Conservation (phyloP, 2,888 invertebrate genomes). For the Octodonta nipae region DNA sequence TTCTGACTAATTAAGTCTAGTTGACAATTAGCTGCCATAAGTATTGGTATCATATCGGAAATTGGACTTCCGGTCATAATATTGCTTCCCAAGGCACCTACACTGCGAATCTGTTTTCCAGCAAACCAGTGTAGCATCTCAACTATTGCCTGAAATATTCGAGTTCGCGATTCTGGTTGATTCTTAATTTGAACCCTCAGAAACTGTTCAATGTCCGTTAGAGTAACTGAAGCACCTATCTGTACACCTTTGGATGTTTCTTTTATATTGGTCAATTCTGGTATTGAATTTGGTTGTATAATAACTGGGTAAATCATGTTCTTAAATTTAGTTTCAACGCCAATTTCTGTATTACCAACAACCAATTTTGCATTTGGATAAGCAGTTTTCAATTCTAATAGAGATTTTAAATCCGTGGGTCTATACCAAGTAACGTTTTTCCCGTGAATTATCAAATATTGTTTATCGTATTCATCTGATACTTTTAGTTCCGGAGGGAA, state of each 20-base stretch:
- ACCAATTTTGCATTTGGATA: conserved; percentile 63
- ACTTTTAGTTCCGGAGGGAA: conserved; percentile 79
- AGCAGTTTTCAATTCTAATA: conserved; percentile 53
- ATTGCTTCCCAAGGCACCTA: conserved; percentile 84
- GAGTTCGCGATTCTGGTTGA: conserved; percentile 42
- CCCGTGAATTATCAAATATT: conserved; percentile 49
- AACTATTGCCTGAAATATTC: conserved; percentile 53
- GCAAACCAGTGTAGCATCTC: conserved; percentile 91
- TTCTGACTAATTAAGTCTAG: conserved; percentile 49
- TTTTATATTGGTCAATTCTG: conserved; percentile 50
- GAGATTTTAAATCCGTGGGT: conserved; percentile 50
- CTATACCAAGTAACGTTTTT: conserved; percentile 60
- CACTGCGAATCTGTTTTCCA: conserved; percentile 87
- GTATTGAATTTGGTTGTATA: conserved; percentile 56
- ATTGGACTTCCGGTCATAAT: conserved; percentile 77
- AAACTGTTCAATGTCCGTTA: conserved; percentile 57
- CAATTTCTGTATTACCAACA: conserved; percentile 84
- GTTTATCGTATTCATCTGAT: conserved; percentile 41
- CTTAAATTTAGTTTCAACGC: conserved; percentile 83
- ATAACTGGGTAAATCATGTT: conserved; percentile 65
- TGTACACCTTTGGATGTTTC: conserved; percentile 44
- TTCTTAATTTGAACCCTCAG: conserved; percentile 44
- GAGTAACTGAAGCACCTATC: conserved; percentile 67
- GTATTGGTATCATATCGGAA: conserved; percentile 86
- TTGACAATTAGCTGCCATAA: conserved; percentile 61